phyloP scores from a whole-genome alignment of 2,113 vertebrate genomes.

The Python bivittatus region DNA sequence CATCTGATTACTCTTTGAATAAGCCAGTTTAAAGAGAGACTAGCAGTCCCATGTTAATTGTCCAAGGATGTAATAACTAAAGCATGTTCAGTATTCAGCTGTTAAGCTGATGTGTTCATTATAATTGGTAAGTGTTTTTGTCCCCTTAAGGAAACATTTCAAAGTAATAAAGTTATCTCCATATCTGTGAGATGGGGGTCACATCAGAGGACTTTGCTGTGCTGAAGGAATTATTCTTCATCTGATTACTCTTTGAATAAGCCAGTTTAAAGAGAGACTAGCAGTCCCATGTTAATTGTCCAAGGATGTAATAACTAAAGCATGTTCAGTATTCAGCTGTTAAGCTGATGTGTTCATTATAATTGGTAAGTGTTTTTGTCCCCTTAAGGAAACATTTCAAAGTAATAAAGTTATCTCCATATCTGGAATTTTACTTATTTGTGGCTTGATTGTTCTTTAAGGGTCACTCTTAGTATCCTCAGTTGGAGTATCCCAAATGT shows the following conservation, averaged over 20 bases:
- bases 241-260: background rate
- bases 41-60: background rate
- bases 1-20: background rate
- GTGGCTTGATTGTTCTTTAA: too few species aligned
- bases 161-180: constrained; percentile 7
- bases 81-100: background rate
- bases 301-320: background rate
- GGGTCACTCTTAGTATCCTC: background rate
- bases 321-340: background rate
- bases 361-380: background rate
- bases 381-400: background rate
- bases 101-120: background rate
- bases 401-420: constrained; percentile 5
- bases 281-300: background rate
- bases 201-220: background rate
- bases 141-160: background rate
- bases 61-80: background rate
- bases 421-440: background rate
- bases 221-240: background rate
- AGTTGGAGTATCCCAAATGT: background rate
- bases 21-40: background rate
- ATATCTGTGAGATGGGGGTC: background rate
- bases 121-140: background rate
- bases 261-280: background rate
- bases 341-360: background rate